Evolutionary conservation across 2,113 vertebrate species (phyloP), one percentile per base, ranked within the genome.

Genomic region (Macrotis lagotis): DNA sequence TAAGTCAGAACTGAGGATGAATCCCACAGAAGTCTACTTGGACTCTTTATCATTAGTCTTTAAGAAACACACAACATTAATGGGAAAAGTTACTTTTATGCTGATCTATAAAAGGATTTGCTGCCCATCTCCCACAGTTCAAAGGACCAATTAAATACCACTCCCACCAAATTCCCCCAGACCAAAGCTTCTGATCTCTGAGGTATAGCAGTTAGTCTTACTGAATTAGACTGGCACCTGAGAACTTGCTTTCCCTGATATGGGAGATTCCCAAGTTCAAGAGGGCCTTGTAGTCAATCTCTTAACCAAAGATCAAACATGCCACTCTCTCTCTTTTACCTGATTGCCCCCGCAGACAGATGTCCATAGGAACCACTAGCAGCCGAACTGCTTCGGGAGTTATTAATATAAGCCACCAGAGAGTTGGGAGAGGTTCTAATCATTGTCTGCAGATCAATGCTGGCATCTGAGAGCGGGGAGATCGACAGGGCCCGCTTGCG

Each of bases 401-500:
- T 99, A 98, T 99, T 99, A 98, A 99, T 99, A 97, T 99, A 99
- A 0, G 99, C 99, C 97, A 99, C 99, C n/a, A 99, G 98, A 0
- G 99, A 99, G 98, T 99, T 99, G 94, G 99, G 99, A 0, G 99
- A 99, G 51, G 99, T 99, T 92, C 99, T 99, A 98, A 99, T 99
- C 99, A 99, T 99, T 3, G 99, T 99, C 98, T 99, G 99, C 91
- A 99, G 98, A 98, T 99, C 99, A 12, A 99, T 99, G 98, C 99
- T 99, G 98, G 99, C 99, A 0, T 99, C 99, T 0, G 99, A 99
- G 91, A 99, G 98, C 0, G 99, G 99, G 0, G 99, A 99, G 98
- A 99, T 99, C 94, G 99, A 99, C 96, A 99, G 97, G 0, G 99
- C 99, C 96, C 99, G 98, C 98, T 99, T 99, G 95, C 99, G 98